Evolutionary conservation across 2,797 vertebrate species (phyloP), one percentile per base, ranked within the genome.

Genomic region (Acomys russatus): DNA sequence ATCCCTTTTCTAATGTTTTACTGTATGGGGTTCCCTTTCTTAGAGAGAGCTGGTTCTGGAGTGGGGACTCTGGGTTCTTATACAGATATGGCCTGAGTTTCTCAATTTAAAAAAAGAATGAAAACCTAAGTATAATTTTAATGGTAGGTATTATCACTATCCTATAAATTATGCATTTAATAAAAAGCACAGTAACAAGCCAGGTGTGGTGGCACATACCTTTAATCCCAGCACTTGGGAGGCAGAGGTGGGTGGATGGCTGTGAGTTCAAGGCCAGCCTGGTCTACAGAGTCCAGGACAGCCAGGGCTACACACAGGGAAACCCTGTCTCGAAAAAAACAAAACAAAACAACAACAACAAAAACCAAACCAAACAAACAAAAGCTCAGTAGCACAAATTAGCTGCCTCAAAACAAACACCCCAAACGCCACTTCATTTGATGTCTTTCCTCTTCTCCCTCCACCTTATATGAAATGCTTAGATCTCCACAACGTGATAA

Each of bases 101-200:
- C 51, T 95, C 56, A 96, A 66, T 15, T 91, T 44, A 63, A 11
- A 61, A 88, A 94, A 91, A 77, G 51, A 63, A 78, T 59, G 23
- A 93, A 95, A 90, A 74, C 15, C 14, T 63, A 95, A 90, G 56
- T 25, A 61, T 15, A 35, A 12, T 84, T 93, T 89, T 79, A 76
- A 93, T 56, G 30, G 23, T 93, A 90, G 73, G 84, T 91, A 82
- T 38, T 73, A 63, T 91, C 78, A 91, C 66, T 73, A 87, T 49
- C 33, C 76, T 95, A 51, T 54, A 94, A 90, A 85, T 85, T 91
- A 79, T 94, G 63, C 38, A 51, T 93, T 90, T 76, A 59, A 88
- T 73, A 74, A 78, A 92, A 92, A 90, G 38, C 35, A 89, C 33
- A 35, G 66, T 35, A 89, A 44, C 44, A 44, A 44, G 44, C 44